These are phyloP conservation scores for Holocentrus rufus DNA, from an alignment of 2,797 vertebrate species.

Conservation along the genomic window DNA sequence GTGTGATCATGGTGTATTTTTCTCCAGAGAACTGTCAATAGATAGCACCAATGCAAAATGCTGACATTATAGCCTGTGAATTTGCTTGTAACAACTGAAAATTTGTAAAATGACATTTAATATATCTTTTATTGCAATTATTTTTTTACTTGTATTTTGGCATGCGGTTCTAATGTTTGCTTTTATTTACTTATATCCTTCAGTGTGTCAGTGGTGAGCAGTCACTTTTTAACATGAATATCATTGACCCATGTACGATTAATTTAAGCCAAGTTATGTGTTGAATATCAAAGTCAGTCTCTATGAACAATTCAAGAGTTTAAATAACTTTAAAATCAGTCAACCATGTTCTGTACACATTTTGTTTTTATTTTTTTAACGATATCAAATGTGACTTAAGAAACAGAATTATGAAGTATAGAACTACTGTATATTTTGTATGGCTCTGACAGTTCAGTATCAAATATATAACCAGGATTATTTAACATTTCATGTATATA, in stretches of 20 bases:
- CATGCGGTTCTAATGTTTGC: constrained; percentile 86
- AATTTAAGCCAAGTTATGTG: constrained; percentile 76
- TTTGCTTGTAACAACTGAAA: constrained; percentile 80
- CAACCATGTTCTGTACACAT: constrained; percentile 66
- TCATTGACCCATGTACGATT: constrained; percentile 83
- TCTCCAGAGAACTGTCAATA: constrained; percentile 45
- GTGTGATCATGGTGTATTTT: constrained; percentile 40
- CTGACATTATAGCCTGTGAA: constrained; percentile 73
- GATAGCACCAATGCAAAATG: constrained; percentile 73
- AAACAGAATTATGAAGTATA: constrained; percentile 62
- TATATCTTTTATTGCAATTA: constrained; percentile 86
- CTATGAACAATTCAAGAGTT: constrained; percentile 88
- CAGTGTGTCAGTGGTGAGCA: constrained; percentile 84
- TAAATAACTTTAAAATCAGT: constrained; percentile 73
- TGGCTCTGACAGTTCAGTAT: constrained; percentile 65
- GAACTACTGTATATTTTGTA: constrained; percentile 80
- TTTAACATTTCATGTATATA: constrained; percentile 71
- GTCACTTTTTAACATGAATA: constrained; percentile 83
- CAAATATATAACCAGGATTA: constrained; percentile 70
- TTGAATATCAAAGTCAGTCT: constrained; percentile 85
- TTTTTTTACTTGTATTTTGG: constrained; percentile 88
- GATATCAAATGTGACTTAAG: constrained; percentile 59
- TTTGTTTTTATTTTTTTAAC: constrained; percentile 72
- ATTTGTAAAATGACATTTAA: constrained; percentile 85
- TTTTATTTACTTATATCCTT: constrained; percentile 79